Base-by-base conservation (phyloP, 1,140 invertebrate species). In the Trichonephila clavipes region DNA sequence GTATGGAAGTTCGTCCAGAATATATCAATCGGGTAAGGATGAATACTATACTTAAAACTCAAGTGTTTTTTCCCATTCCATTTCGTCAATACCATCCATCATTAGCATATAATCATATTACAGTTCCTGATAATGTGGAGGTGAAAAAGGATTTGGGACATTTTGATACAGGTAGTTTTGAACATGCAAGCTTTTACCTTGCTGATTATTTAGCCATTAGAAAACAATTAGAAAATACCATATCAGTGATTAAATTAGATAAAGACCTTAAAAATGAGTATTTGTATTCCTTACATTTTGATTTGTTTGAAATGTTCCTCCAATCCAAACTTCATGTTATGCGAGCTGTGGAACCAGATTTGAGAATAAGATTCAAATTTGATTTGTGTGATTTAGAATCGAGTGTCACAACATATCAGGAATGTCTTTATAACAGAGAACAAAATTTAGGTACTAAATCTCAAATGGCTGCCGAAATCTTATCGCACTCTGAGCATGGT, bases 1-100 rank as follows among this genome's bases (percentile, higher is more conserved):
- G 97, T 94, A 97, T 97, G 95, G 97, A 97, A 95, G 96, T 98
- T 86, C 97, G 97, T 90, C 95, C 97, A 66, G 98, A 99, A 95
- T 98, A 98, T 95, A 96, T 99, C 24, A 99, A 98, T 94, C 95
- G 96, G 88, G 97, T 98, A 14, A 96, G 98, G 90, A 98, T 98
- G 97, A 98, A 98, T 95, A 98, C 98, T 6, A 98, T 98, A 90
- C 96, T 96, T 85, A 97, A 97, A 90, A 97, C 97, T 95, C 98
- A 98, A 34, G 96, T 98, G 94, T 98, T 97, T 95, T 97, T 97
- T 94, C 97, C 98, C 40, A 97, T 98, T 66, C 97, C 98, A n/a
- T 98, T 98, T 95, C 96, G 95, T 95, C 81, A 95, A 95, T 93
- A 94, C 94, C 94, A 95, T 96, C 82, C 95, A 96, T 97, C 95